Conservation (phyloP, 2,797 vertebrate genomes). For the Furcifer pardalis region DNA sequence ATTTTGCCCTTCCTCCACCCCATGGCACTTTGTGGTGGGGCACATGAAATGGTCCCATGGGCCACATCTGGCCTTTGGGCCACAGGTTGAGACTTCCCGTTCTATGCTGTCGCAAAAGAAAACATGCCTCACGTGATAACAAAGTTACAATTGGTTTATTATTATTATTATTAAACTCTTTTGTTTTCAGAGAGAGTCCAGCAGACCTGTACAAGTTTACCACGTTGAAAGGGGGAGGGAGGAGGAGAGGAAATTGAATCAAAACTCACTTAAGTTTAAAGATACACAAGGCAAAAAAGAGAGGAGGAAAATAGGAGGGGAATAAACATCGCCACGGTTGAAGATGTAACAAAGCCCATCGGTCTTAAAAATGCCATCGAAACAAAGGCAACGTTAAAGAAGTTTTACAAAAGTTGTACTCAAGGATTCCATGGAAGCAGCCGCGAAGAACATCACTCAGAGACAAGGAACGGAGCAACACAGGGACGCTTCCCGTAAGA, state of each 20-base stretch:
- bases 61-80: no score
- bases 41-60: no score
- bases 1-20: no score
- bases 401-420: constrained; percentile 60
- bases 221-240: no score
- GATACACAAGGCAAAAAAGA: background rate
- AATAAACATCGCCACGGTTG: constrained; percentile 2
- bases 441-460: constrained; percentile 2
- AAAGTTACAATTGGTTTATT: constrained; percentile 58
- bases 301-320: background rate
- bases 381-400: constrained; percentile 27
- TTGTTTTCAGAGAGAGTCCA: constrained; percentile 13
- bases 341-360: background rate
- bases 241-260: constrained; percentile 34
- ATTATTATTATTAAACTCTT: constrained; percentile 43
- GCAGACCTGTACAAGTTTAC: constrained; percentile 54
- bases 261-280: constrained; percentile 37
- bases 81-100: no score
- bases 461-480: constrained; percentile 10
- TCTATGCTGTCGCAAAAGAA: background rate
- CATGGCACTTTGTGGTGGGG: no score
- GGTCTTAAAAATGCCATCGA: constrained; percentile 4
- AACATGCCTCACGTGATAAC: background rate
- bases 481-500: constrained; percentile 16
- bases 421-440: background rate